These are phyloP conservation scores for Cyprinodon diabolis DNA, from an alignment of 2,797 vertebrate species.

Conservation along the genomic window DNA sequence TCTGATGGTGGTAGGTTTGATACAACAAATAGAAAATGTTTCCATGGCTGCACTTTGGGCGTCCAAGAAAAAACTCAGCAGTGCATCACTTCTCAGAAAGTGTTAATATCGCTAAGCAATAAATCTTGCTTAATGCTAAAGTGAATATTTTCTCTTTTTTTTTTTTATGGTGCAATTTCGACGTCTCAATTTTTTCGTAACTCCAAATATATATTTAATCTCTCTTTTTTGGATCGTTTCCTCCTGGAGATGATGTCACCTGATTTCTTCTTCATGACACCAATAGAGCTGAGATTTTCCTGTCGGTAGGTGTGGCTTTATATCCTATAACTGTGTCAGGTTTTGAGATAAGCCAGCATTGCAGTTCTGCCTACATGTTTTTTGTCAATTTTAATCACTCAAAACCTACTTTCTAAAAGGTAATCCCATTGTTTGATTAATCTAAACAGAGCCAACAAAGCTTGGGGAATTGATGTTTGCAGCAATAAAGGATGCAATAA, in stretches of 20 bases:
- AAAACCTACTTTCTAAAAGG: slow-evolving; percentile 8
- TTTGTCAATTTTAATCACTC: background rate
- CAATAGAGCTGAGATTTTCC: slow-evolving; percentile 42
- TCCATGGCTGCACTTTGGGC: slow-evolving; percentile 39
- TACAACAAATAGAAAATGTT: slow-evolving; percentile 66
- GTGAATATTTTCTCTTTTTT: slow-evolving; percentile 1
- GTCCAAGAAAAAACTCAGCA: slow-evolving; percentile 36
- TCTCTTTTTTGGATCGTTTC: background rate
- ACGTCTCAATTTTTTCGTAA: background rate
- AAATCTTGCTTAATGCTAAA: slow-evolving; percentile 44
- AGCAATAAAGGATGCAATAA: slow-evolving; percentile 1
- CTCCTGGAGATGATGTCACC: slow-evolving; percentile 51
- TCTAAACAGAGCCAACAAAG: slow-evolving; percentile 24
- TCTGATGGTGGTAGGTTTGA: slow-evolving; percentile 32
- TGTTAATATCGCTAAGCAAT: slow-evolving; percentile 22
- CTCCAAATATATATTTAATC: background rate
- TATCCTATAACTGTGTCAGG: background rate
- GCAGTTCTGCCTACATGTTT: background rate
- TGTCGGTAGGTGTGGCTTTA: slow-evolving; percentile 7
- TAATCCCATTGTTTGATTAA: slow-evolving; percentile 22
- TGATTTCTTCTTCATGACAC: slow-evolving; percentile 51
- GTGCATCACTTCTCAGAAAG: slow-evolving; percentile 57
- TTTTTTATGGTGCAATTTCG: slow-evolving; percentile 5
- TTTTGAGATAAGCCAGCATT: background rate
- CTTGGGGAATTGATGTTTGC: slow-evolving; percentile 46